Percentiles rank a stretch among this genome's conserved stretches.
phyloP scores from a whole-genome alignment of 2,888 invertebrate species.

The Apodemia hepburni region DNA sequence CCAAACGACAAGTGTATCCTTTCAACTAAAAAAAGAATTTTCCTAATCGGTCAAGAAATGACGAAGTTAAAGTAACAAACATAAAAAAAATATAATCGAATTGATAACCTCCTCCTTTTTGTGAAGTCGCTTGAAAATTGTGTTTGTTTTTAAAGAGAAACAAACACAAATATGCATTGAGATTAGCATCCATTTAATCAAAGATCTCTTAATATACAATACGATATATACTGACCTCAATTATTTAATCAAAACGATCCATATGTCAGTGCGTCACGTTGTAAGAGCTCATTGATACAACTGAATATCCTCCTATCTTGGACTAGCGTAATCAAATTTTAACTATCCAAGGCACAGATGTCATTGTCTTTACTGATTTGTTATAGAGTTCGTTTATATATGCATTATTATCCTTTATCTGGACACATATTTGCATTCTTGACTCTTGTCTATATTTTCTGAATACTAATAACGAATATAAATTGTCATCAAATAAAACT shows the following conservation, averaged over 20 bases:
- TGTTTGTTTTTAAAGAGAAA: background rate
- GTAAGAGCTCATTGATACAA: constrained; percentile 44
- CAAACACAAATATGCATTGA: background rate
- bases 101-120: no score
- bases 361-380: background rate
- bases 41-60: no score
- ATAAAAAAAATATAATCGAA: no score
- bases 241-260: constrained; percentile 37
- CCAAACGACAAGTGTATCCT: no score
- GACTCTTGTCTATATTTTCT: background rate
- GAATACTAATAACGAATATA: no score
- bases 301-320: constrained; percentile 22
- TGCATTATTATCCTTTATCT: background rate
- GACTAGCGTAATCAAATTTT: constrained; percentile 17
- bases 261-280: constrained; percentile 39
- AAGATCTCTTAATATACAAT: constrained; percentile 5
- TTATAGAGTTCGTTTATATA: background rate
- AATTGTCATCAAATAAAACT: background rate
- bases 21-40: no score
- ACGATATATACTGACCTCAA: constrained; percentile 47
- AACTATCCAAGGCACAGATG: background rate
- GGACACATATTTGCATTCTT: no score
- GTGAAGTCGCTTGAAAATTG: no score
- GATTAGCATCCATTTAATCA: constrained; percentile 28
- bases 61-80: no score